Conservation (phyloP, 2,113 vertebrate genomes). For the Callocephalon fimbriatum region DNA sequence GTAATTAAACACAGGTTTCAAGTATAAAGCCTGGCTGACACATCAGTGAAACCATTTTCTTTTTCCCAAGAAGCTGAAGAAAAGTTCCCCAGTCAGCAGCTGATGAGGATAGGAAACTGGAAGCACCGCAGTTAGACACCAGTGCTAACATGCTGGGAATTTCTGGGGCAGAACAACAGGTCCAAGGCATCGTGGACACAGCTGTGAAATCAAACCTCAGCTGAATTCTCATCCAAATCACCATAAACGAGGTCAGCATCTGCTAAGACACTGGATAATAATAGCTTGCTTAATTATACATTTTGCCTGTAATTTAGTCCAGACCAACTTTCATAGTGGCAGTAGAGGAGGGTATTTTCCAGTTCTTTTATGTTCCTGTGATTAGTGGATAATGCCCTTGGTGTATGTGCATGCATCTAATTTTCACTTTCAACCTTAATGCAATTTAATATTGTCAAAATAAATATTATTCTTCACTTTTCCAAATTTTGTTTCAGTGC, state of each 20-base stretch:
- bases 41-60: conserved; percentile 18
- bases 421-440: conserved; percentile 56
- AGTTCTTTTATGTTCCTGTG: conserved; percentile 43
- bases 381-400: conserved; percentile 16
- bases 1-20: conserved; percentile 46
- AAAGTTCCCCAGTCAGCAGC: neutral
- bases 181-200: neutral
- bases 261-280: conserved; percentile 45
- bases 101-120: neutral
- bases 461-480: conserved; percentile 59
- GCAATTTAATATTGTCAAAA: conserved; percentile 50
- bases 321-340: conserved; percentile 41
- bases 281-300: conserved; percentile 48
- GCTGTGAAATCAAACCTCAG: neutral
- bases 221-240: conserved; percentile 26
- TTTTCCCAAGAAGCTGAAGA: neutral
- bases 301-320: conserved; percentile 48
- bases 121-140: neutral
- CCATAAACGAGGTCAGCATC: neutral
- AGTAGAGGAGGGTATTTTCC: conserved; percentile 36
- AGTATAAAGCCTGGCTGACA: neutral
- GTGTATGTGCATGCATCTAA: conserved; percentile 29
- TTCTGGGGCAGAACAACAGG: conserved; percentile 5
- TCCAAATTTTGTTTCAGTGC: conserved; percentile 20
- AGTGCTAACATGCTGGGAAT: neutral